phyloP scores from a whole-genome alignment of 2,888 invertebrate species.

The Trilocha varians region DNA sequence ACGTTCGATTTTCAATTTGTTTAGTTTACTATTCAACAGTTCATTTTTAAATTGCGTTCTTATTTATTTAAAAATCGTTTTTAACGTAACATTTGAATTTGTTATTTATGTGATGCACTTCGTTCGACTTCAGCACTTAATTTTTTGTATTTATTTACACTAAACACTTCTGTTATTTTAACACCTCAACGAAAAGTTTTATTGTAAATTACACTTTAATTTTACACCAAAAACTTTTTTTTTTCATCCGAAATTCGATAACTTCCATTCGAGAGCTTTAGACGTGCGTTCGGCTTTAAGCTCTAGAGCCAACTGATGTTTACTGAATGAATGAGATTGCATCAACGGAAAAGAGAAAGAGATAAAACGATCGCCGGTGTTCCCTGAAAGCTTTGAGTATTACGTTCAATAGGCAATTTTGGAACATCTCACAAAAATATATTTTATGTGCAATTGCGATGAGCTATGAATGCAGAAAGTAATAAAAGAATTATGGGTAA shows the following conservation, averaged over 20 bases:
- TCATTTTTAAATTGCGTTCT: too few species aligned
- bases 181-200: neutral
- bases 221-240: neutral
- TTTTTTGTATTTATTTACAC: too few species aligned
- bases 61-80: too few species aligned
- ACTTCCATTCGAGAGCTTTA: neutral
- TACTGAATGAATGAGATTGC: slow-evolving; percentile 21
- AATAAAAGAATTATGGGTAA: too few species aligned
- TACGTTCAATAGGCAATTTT: slow-evolving; percentile 4
- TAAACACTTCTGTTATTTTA: neutral
- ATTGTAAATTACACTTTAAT: neutral
- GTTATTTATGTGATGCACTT: too few species aligned
- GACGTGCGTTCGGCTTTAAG: slow-evolving; percentile 3
- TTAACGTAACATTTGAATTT: too few species aligned
- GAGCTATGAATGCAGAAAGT: too few species aligned
- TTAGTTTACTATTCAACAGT: neutral
- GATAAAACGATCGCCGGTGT: slow-evolving; percentile 3
- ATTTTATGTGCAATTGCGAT: too few species aligned
- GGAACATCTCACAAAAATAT: neutral
- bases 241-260: neutral
- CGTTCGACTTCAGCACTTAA: too few species aligned
- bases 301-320: slow-evolving; percentile 15
- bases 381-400: slow-evolving; percentile 7
- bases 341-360: slow-evolving; percentile 7
- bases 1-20: neutral